Evolutionary conservation across 2,888 invertebrate species (phyloP).

Genomic region (Ophion slaviceki): DNA sequence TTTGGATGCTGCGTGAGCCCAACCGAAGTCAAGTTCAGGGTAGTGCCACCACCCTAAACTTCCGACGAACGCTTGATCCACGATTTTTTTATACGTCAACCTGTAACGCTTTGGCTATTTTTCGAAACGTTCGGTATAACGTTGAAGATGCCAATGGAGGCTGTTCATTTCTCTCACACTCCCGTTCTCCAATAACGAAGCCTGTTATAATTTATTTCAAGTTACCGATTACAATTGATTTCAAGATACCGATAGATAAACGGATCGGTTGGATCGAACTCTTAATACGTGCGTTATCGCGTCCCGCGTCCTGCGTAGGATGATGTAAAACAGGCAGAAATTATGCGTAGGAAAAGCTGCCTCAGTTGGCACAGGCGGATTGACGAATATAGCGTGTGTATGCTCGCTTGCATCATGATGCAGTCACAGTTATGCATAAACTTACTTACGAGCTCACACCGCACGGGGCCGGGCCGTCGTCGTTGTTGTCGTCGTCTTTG

Average conservation of each 20-base stretch:
- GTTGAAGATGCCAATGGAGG: too few relatives aligned
- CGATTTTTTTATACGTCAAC: too few relatives aligned
- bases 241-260: constrained; percentile 37
- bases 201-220: constrained; percentile 26
- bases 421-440: constrained; percentile 62
- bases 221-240: not conserved
- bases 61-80: too few relatives aligned
- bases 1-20: too few relatives aligned
- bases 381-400: constrained; percentile 30
- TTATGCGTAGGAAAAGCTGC: constrained; percentile 66
- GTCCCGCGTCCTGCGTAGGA: constrained; percentile 74
- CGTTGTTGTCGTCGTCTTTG: constrained; percentile 22
- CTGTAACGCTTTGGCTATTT: too few relatives aligned
- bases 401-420: constrained; percentile 49
- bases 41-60: too few relatives aligned
- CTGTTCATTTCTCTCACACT: too few relatives aligned
- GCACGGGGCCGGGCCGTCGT: constrained; percentile 26
- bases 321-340: constrained; percentile 66
- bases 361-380: constrained; percentile 24
- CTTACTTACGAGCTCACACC: constrained; percentile 66
- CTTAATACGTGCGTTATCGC: constrained; percentile 70
- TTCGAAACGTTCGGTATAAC: too few relatives aligned
- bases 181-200: not conserved
- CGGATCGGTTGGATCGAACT: constrained; percentile 55
- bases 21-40: too few relatives aligned